Evolutionary conservation across 2,113 vertebrate species (phyloP), one percentile per base, ranked within the genome.

Genomic region (Marcusenius ussheri): DNA sequence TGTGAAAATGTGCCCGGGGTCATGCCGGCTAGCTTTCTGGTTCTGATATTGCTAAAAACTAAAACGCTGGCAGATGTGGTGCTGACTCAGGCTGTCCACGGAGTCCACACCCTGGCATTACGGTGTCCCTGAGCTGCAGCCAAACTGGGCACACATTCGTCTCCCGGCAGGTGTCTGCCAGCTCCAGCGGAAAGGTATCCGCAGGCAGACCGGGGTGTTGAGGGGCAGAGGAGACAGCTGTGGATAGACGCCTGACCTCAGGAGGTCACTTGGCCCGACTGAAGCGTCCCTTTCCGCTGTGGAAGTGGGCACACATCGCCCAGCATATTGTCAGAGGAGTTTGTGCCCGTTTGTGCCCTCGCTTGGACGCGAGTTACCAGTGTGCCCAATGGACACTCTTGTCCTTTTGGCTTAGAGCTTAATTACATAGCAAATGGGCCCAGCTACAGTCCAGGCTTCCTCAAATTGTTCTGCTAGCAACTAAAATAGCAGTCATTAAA

Each of bases 401-500:
- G 6, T 66, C 83, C 85, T 10, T 49, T 77, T 74, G 50, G 31
- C 70, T 58, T 87, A 46, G 35, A 84, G 58, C 49, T 77, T 58
- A 31, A 46, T 58, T 46, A 42, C 50, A 56, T 45, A 45, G 87
- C 56, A 66, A 42, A 27, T 58, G 53, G 74, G 35, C 70, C 86
- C 77, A 56, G 49, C 87, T 87, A 87, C 83, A 85, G 46, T 88
- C 74, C 45, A 84, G 58, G 87, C 87, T 93, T 93, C 91, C 91
- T 93, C 19, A 90, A 53, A 91, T 93, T 93, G 92, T 93, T 93
- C 31, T 88, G 21, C 88, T 10, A 42, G 10, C 19, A 13, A 42
- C 86, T 84, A 86, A 93, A 93, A 92, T 91, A 92, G 90, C 89
- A 92, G n/a, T 88, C 86, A 91, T 92, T 90, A 89, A 70, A 90